Evolutionary conservation across 2,797 vertebrate species (phyloP).

Genomic region (Smutsia gigantea): DNA sequence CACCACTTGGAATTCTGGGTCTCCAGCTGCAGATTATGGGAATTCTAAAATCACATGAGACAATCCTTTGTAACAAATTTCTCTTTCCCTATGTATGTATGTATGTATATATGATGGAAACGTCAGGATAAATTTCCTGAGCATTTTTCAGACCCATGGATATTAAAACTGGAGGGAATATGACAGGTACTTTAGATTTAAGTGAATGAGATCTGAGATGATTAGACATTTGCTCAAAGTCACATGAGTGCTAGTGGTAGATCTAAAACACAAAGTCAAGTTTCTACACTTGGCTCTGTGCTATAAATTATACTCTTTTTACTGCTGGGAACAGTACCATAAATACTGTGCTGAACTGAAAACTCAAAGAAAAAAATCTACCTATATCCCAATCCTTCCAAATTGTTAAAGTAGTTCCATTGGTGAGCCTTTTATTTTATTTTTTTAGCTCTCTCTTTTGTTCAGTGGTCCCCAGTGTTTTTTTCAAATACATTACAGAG

Average conservation of each 20-base stretch:
- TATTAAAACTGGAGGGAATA: not conserved
- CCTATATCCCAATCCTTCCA: not conserved
- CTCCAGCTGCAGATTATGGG: not conserved
- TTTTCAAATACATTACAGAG: conserved; percentile 34
- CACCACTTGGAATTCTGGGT: not conserved
- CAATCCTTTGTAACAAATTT: not conserved
- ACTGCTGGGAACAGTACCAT: not conserved
- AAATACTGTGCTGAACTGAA: not conserved
- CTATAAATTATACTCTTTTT: not conserved
- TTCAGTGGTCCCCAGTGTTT: not conserved
- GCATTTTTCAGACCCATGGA: not conserved
- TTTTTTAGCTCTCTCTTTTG: conserved; percentile 18
- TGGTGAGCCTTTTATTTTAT: not conserved
- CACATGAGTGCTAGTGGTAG: not conserved
- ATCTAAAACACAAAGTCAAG: not conserved
- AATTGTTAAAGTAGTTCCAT: not conserved
- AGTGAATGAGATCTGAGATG: not conserved
- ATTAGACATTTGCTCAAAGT: not conserved
- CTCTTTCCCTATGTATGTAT: not conserved
- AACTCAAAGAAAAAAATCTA: not conserved
- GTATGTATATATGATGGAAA: not conserved
- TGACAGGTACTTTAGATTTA: not conserved
- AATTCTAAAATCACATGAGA: not conserved
- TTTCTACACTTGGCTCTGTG: not conserved
- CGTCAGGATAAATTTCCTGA: not conserved